Percentiles rank a stretch among this genome's conserved stretches.
These are phyloP conservation scores for Leistus spinibarbis DNA, from an alignment of 2,888 invertebrate species.

Conservation along the genomic window DNA sequence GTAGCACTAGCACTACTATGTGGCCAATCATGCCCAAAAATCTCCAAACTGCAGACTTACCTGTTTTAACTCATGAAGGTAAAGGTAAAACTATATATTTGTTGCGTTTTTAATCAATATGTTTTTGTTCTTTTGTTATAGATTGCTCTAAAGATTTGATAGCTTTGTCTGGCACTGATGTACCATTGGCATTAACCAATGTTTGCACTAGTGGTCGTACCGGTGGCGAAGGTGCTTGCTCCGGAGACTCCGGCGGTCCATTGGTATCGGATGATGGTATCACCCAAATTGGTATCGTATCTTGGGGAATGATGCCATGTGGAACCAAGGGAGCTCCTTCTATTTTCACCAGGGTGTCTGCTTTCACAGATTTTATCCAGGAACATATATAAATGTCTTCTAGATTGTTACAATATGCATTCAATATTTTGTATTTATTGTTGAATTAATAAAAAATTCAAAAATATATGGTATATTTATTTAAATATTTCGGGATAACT, in stretches of 20 bases:
- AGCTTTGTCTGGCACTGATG: conserved; percentile 51
- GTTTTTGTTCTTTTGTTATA: conserved; percentile 45
- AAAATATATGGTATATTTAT: too few species aligned
- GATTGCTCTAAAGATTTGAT: conserved; percentile 57
- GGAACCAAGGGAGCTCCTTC: conserved; percentile 61
- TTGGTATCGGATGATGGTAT: conserved; percentile 48
- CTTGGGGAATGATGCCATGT: conserved; percentile 64
- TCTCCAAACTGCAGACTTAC: conserved; percentile 50
- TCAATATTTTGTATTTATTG: neutral
- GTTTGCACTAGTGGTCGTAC: conserved; percentile 61
- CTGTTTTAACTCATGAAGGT: conserved; percentile 47
- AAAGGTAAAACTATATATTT: conserved; percentile 48
- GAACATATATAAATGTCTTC: conserved; percentile 32
- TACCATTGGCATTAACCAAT: conserved; percentile 59
- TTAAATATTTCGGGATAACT: too few species aligned
- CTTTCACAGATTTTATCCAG: conserved; percentile 59
- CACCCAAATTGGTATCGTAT: conserved; percentile 61
- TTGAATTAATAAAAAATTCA: neutral
- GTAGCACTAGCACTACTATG: conserved; percentile 46
- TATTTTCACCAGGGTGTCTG: conserved; percentile 61
- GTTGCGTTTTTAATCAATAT: conserved; percentile 26
- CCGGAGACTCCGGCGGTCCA: conserved; percentile 65
- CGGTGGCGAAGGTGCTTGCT: conserved; percentile 62
- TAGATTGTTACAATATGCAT: neutral
- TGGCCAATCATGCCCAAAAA: conserved; percentile 46